Evolutionary conservation across 2,113 vertebrate genomes (phyloP).

Genomic region (Xyrauchen texanus): DNA sequence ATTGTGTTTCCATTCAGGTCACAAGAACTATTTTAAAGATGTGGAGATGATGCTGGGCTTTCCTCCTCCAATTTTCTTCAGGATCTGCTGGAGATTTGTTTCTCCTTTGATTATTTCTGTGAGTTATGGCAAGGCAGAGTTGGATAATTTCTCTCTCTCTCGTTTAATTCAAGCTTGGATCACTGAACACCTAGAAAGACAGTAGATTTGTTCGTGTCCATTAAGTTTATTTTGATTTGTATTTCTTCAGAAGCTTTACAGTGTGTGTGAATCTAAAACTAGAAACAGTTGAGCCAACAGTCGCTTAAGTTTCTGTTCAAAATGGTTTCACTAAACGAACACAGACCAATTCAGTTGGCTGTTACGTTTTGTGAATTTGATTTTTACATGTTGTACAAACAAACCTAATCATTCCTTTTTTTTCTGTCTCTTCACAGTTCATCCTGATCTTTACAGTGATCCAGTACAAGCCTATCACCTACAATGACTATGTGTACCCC

Average conservation of each 20-base stretch:
- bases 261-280: no score
- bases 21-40: constrained; percentile 94
- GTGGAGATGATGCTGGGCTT: constrained; percentile 99
- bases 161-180: neutral
- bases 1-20: constrained; percentile 72
- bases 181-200: no score
- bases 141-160: neutral
- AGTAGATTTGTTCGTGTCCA: no score
- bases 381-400: no score
- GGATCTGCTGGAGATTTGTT: constrained; percentile 97
- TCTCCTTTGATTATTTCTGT: constrained; percentile 94
- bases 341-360: no score
- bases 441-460: constrained; percentile 98
- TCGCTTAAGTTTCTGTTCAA: no score
- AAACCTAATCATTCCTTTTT: neutral
- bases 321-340: no score
- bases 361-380: no score
- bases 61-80: constrained; percentile 95
- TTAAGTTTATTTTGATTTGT: no score
- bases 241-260: no score
- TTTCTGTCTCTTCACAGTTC: constrained; percentile 76
- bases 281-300: no score
- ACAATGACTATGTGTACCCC: constrained; percentile 91
- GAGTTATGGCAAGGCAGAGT: constrained; percentile 62
- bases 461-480: constrained; percentile 95